phyloP scores from a whole-genome alignment of 2,888 invertebrate genomes.

The Conops quadrifasciatus region DNA sequence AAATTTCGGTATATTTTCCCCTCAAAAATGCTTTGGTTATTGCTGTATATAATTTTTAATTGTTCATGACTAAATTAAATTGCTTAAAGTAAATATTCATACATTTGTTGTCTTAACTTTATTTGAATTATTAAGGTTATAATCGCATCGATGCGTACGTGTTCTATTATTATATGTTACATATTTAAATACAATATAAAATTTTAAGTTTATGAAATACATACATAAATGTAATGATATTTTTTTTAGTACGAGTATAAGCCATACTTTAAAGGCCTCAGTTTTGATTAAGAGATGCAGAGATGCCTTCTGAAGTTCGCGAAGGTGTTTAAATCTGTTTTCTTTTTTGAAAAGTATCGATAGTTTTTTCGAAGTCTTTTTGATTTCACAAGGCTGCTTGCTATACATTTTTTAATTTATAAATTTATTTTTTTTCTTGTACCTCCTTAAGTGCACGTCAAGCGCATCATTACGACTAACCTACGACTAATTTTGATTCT shows the following conservation, averaged over 20 bases:
- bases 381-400: slow-evolving; percentile 25
- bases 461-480: slow-evolving; percentile 3
- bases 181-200: slow-evolving; percentile 8
- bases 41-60: slow-evolving; percentile 60
- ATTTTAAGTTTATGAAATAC: not conserved
- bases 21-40: slow-evolving; percentile 65
- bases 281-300: slow-evolving; percentile 50
- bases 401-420: slow-evolving; percentile 25
- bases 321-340: not conserved
- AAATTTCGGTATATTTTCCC: slow-evolving; percentile 41
- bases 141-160: slow-evolving; percentile 45
- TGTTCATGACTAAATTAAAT: slow-evolving; percentile 37
- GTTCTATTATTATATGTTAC: slow-evolving; percentile 12
- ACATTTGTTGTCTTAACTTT: slow-evolving; percentile 25
- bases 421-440: not conserved
- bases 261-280: slow-evolving; percentile 63
- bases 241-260: slow-evolving; percentile 45
- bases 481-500: slow-evolving; percentile 46
- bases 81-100: slow-evolving; percentile 40
- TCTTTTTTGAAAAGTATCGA: slow-evolving; percentile 21
- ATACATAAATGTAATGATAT: slow-evolving; percentile 32
- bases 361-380: slow-evolving; percentile 41
- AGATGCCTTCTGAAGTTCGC: not conserved
- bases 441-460: not conserved
- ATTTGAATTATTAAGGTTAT: slow-evolving; percentile 15